Base-by-base conservation (phyloP, 2,797 vertebrate genomes). In the Bovichtus variegatus region DNA sequence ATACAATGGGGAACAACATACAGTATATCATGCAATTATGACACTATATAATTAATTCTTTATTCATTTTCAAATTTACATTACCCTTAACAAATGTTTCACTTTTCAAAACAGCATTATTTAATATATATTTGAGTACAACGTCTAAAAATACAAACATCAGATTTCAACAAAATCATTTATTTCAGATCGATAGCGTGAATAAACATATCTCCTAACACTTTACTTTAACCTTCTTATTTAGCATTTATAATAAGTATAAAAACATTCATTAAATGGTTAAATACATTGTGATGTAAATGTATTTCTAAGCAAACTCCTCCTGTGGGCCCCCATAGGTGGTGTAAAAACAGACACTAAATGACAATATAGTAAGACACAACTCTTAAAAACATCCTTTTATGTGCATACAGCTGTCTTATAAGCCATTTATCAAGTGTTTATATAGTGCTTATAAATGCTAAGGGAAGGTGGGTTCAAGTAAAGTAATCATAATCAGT, bases 41-140 rank as follows among this genome's bases (percentile, higher is more conserved):
- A 40, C 1, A 1, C 1, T 72, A 78, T 60, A 46, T 61, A 53
- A 63, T 65, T 54, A 76, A 68, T n/a, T 1, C 3, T 81, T 75
- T 47, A 60, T 68, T 68, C 1, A 82, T 77, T 62, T 59, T 61
- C 15, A 60, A 71, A 80, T 27, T 74, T n/a, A 58, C 23, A 44
- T 47, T 21, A 49, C 6, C 36, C 49, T 60, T 18, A 76, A 34
- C 7, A 71, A 60, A 79, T 4, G 19, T 27, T 51, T 70, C 9
- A 61, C 18, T 38, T 57, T 76, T 65, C 38, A 65, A 25, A 70
- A 81, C 3, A 70, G 29, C n/a, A 59, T 46, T n/a, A n/a, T n/a
- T n/a, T n/a, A 53, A 65, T 60, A 64, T 57, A 61, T 12, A 1
- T 41, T 8, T 10, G 21, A 55, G 2, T 13, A 51, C 10, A 86